Conservation (phyloP, 2,113 vertebrate species). For the Actinemys pallida region DNA sequence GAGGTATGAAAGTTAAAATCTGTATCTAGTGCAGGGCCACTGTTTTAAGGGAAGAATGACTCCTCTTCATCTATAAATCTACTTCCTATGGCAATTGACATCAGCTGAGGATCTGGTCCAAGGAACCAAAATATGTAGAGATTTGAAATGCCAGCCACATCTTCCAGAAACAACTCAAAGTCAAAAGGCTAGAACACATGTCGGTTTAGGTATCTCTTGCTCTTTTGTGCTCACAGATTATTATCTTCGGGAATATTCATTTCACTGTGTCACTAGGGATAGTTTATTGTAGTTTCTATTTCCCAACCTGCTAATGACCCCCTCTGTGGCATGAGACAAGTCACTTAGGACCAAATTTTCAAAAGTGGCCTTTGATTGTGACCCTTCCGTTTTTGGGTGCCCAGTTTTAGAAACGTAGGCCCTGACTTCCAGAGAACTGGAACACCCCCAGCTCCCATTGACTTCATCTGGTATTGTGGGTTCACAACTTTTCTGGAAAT, state of each 20-base stretch:
- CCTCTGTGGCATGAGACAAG: background rate
- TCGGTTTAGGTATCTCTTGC: background rate
- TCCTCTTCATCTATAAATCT: background rate
- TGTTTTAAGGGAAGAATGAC: background rate
- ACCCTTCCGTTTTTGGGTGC: background rate
- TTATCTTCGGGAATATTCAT: background rate
- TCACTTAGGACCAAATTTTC: background rate
- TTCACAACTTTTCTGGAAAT: background rate
- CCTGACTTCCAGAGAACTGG: background rate
- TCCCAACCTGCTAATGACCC: background rate
- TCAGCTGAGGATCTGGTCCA: background rate
- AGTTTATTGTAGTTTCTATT: background rate
- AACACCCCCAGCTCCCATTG: background rate
- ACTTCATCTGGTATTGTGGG: background rate
- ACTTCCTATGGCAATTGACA: background rate
- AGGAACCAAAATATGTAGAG: background rate
- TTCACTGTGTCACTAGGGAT: background rate
- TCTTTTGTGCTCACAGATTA: background rate
- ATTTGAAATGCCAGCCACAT: background rate
- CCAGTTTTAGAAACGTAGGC: background rate
- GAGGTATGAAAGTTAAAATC: background rate
- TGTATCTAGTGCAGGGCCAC: background rate
- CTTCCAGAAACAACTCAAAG: background rate
- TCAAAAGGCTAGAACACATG: background rate
- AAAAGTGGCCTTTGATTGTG: background rate